Conservation (phyloP, 2,888 invertebrate species). For the Crematogaster levior region DNA sequence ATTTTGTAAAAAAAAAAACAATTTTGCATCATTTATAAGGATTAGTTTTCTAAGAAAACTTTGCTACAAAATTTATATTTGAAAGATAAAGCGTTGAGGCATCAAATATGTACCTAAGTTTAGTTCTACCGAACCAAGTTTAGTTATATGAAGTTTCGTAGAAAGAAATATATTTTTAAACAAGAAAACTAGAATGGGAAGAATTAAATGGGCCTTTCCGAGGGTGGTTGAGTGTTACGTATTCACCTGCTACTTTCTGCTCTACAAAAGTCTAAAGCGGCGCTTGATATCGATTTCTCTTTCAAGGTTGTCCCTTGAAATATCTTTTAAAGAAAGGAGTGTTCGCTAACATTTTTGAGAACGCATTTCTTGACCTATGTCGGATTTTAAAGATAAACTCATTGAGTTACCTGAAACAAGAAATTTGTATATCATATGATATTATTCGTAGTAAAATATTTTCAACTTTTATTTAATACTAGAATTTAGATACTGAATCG, state of each 20-base stretch:
- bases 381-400: not conserved
- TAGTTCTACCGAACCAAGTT: not conserved
- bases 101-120: not conserved
- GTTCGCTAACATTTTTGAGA: conserved; percentile 1
- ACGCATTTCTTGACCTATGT: not conserved
- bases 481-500: not conserved
- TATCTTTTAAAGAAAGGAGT: conserved; percentile 47
- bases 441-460: not conserved
- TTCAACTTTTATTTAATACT: not conserved
- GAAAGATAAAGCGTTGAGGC: not conserved
- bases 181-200: conserved; percentile 3
- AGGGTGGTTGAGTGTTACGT: conserved; percentile 35
- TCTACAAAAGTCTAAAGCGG: conserved; percentile 63
- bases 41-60: not conserved
- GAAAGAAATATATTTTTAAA: conserved; percentile 7
- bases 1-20: not conserved
- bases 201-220: conserved; percentile 25
- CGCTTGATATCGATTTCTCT: conserved; percentile 73
- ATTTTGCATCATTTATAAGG: not conserved
- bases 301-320: conserved; percentile 75
- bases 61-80: not conserved
- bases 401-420: not conserved
- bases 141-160: not conserved
- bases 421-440: not conserved
- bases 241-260: conserved; percentile 58